These are phyloP conservation scores for Pheosia gnoma DNA, from an alignment of 2,888 invertebrate genomes.

Conservation along the genomic window DNA sequence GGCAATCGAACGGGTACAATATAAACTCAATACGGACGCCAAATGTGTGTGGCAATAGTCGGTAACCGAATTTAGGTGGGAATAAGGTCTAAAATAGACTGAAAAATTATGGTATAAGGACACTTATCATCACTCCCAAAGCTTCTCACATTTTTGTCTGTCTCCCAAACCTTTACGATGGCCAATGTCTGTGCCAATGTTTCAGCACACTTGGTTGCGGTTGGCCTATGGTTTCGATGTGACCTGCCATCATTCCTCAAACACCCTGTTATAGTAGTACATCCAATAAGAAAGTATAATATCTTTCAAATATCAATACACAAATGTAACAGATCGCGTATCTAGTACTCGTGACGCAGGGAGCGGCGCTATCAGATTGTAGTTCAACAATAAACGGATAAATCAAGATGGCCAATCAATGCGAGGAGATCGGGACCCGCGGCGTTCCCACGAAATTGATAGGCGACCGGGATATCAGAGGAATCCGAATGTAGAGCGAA, in stretches of 20 bases:
- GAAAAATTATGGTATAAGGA: background rate
- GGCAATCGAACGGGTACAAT: conserved; percentile 32
- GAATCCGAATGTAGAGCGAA: conserved; percentile 27
- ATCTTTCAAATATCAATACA: background rate
- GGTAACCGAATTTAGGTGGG: background rate
- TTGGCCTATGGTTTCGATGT: no score
- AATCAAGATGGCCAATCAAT: conserved; percentile 63
- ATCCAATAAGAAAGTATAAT: no score
- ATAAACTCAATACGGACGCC: background rate
- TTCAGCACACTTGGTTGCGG: no score
- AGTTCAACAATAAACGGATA: conserved; percentile 53
- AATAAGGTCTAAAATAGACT: background rate
- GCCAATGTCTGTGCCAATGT: no score
- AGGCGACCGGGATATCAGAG: conserved; percentile 49
- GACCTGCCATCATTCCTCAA: no score
- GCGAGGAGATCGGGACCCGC: conserved; percentile 50
- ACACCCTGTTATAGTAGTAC: no score
- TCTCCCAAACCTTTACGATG: no score
- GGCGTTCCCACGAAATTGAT: conserved; percentile 68
- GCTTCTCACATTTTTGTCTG: no score
- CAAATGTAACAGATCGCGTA: conserved; percentile 2
- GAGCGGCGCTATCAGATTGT: conserved; percentile 53
- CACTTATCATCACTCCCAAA: no score
- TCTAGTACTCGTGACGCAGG: conserved; percentile 50
- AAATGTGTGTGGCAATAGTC: background rate